phyloP scores from a whole-genome alignment of 1,140 invertebrate genomes.

The Acromyrmex charruanus region DNA sequence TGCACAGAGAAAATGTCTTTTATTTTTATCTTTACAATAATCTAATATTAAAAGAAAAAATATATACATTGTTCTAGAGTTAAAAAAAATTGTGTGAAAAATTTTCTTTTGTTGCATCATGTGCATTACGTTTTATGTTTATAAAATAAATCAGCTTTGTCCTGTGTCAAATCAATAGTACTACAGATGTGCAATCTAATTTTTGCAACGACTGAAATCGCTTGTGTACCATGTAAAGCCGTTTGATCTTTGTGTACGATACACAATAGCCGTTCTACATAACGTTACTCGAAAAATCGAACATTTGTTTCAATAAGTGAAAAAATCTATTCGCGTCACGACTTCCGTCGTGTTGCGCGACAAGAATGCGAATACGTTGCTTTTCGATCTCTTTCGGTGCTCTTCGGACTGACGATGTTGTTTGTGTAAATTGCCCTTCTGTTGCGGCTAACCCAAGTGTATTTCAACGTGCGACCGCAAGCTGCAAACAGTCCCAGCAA shows the following conservation, averaged over 20 bases:
- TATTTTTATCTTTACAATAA: background rate
- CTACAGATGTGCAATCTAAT: constrained; percentile 22
- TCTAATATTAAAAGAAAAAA: background rate
- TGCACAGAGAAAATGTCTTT: background rate
- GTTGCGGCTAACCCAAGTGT: background rate
- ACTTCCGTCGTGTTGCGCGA: background rate
- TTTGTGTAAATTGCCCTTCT: constrained; percentile 26
- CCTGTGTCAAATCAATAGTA: background rate
- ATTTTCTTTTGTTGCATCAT: background rate
- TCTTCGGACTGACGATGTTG: background rate
- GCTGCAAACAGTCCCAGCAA: constrained; percentile 6
- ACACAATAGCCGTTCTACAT: background rate
- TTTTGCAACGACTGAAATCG: constrained; percentile 5
- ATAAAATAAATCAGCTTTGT: background rate
- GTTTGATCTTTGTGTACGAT: background rate
- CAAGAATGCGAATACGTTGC: constrained; percentile 15
- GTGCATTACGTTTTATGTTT: background rate
- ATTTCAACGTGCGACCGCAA: background rate
- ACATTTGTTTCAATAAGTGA: constrained; percentile 31
- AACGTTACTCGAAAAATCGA: constrained; percentile 31
- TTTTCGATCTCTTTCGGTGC: background rate
- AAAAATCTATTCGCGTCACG: background rate
- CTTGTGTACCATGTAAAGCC: background rate
- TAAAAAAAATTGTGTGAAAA: background rate
- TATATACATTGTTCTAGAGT: background rate